Evolutionary conservation across 1,140 invertebrate species (phyloP).

Genomic region (Drosophila subobscura): DNA sequence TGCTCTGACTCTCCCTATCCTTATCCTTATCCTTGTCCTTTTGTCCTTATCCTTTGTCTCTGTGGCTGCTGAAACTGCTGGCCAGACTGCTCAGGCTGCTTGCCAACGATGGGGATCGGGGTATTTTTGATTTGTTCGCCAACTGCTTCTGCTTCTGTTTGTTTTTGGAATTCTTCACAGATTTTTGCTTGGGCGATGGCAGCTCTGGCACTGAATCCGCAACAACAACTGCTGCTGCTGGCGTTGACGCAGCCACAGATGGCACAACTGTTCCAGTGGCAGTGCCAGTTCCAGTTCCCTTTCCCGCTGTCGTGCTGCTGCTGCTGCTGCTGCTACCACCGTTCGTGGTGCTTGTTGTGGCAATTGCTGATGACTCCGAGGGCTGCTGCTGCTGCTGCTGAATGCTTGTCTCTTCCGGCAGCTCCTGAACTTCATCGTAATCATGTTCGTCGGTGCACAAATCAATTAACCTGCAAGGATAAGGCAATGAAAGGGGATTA

Average conservation of each 20-base stretch:
- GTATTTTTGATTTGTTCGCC: slow-evolving; percentile 78
- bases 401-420: slow-evolving; percentile 76
- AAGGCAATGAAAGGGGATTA: not conserved
- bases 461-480: slow-evolving; percentile 70
- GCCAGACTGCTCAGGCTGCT: slow-evolving; percentile 73
- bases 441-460: slow-evolving; percentile 82
- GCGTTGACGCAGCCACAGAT: slow-evolving; percentile 13
- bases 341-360: slow-evolving; percentile 36
- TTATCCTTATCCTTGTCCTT: slow-evolving; percentile 31
- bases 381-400: slow-evolving; percentile 20
- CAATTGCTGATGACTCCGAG: slow-evolving; percentile 60
- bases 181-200: slow-evolving; percentile 78
- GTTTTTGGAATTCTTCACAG: slow-evolving; percentile 75
- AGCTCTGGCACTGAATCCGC: slow-evolving; percentile 70
- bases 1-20: slow-evolving; percentile 45
- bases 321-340: slow-evolving; percentile 32
- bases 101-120: slow-evolving; percentile 75
- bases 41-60: slow-evolving; percentile 44
- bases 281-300: slow-evolving; percentile 32
- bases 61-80: slow-evolving; percentile 63
- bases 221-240: slow-evolving; percentile 24
- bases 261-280: slow-evolving; percentile 20
- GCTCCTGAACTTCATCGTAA: slow-evolving; percentile 81
- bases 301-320: slow-evolving; percentile 9
- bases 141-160: slow-evolving; percentile 73